Base-by-base conservation (phyloP, 2,888 invertebrate species). In the Malacosoma neustria region DNA sequence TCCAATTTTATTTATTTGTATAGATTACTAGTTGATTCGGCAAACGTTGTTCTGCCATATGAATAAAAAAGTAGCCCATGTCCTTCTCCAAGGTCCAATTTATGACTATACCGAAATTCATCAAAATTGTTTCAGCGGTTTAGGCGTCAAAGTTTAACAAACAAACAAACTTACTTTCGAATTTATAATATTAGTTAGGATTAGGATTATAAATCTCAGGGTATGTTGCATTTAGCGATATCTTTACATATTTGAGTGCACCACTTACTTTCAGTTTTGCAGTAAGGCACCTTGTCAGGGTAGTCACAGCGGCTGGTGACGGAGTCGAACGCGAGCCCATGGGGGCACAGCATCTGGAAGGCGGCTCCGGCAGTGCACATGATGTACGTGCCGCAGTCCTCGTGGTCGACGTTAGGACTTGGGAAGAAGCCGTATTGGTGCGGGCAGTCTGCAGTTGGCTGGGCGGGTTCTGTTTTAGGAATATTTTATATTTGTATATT, bases 371-470 rank as follows among this genome's bases (percentile, higher is more conserved):
- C 89, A 0, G 91, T 92, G 54, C 95, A 95, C 61, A 93, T 92
- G 69, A 89, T 89, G 66, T 93, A 95, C 55, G 90, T 89, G 0
- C 93, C 92, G 51, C 95, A 95, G 48, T 91, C 58, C 9, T 47
- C 47, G 1, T 59, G 35, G 1, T 41, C 42, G 0, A 62, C 50
- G 3, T 37, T 32, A 1, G 65, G 53, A 0, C 71, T 65, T 32
- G 88, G 84, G 74, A 89, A 95, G 71, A 92, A 92, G 0, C 94
- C 95, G 51, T 89, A 94, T 59, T 91, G 92, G 61, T 92, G 93
- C 0, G 94, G 93, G 51, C 95, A 95, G 0, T 72, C 91, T 0
- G 89, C 89, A 0, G 92, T 92, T 0, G 93, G 75, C 43, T 87
- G 81, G 1, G 91, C 68, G n/a, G 88, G 81, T 59, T 92, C 93